These are phyloP conservation scores for Nyctibius grandis DNA, from an alignment of 2,797 vertebrate genomes.

Conservation along the genomic window DNA sequence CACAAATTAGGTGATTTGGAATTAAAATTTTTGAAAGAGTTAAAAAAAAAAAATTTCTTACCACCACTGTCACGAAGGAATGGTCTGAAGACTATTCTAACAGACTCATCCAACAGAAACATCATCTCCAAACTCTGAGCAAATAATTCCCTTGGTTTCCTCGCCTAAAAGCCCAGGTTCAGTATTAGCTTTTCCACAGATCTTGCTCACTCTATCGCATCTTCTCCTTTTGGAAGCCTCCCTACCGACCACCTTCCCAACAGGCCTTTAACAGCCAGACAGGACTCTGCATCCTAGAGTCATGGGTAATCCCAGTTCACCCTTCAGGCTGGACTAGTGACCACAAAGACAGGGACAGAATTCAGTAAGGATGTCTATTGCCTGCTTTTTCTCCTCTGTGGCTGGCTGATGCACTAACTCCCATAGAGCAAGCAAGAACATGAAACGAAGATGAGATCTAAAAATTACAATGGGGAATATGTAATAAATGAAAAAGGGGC, in stretches of 20 bases:
- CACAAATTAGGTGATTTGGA: not conserved
- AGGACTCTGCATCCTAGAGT: not conserved
- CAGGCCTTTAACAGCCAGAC: not conserved
- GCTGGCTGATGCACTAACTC: not conserved
- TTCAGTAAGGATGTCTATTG: not conserved
- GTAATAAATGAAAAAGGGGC: not conserved
- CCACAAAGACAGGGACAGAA: not conserved
- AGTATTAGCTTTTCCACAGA: not conserved
- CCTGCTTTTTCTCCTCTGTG: not conserved
- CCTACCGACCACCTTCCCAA: too few relatives aligned
- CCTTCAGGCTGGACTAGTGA: not conserved
- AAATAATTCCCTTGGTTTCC: not conserved
- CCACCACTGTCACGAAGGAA: not conserved
- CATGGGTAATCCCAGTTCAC: rapidly evolving
- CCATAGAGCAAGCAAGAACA: not conserved
- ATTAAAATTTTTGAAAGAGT: not conserved
- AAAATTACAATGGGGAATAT: not conserved
- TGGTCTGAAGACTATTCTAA: not conserved
- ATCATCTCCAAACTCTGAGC: not conserved
- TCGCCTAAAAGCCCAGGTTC: not conserved
- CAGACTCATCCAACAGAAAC: not conserved
- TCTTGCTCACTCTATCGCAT: not conserved
- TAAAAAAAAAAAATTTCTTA: not conserved
- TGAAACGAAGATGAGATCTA: not conserved
- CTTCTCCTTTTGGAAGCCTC: not conserved